Evolutionary conservation across 2,888 invertebrate genomes (phyloP).

Genomic region (Catocala fraxini): DNA sequence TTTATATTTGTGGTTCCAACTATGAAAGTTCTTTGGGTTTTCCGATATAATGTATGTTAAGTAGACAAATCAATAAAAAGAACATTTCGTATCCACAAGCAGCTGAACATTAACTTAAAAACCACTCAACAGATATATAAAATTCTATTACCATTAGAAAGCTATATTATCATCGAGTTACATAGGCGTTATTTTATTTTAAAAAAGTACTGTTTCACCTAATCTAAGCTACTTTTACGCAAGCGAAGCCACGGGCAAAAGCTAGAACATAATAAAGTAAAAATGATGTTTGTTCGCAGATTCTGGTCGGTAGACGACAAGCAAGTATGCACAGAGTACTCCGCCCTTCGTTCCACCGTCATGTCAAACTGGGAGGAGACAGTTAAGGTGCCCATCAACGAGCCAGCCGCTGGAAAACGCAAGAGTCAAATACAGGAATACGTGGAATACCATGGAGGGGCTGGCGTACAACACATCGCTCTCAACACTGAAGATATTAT

Average conservation of each 20-base stretch:
- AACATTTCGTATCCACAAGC: too few species aligned
- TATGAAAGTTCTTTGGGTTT: too few species aligned
- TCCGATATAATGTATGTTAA: too few species aligned
- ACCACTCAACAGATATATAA: too few species aligned
- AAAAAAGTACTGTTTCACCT: not conserved
- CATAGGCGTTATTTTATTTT: too few species aligned
- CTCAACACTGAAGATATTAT: slow-evolving; percentile 98
- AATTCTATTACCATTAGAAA: too few species aligned
- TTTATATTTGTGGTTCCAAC: too few species aligned
- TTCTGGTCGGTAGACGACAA: slow-evolving; percentile 99
- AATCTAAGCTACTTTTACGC: not conserved
- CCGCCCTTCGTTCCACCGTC: slow-evolving; percentile 98
- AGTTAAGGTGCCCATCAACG: slow-evolving; percentile 98
- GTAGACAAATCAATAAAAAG: too few species aligned
- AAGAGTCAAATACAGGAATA: slow-evolving; percentile 99
- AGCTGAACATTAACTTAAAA: too few species aligned
- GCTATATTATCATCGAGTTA: too few species aligned
- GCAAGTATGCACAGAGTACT: slow-evolving; percentile 98
- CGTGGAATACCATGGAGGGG: slow-evolving; percentile 99
- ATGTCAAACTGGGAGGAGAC: slow-evolving; percentile 99
- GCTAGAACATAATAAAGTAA: too few species aligned
- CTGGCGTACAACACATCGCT: slow-evolving; percentile 99
- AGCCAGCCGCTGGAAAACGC: slow-evolving; percentile 97
- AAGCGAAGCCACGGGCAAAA: too few species aligned
- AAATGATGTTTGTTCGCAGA: slow-evolving; percentile 69